Base-by-base conservation (phyloP, 2,113 vertebrate species). In the Nycticorax nycticorax region DNA sequence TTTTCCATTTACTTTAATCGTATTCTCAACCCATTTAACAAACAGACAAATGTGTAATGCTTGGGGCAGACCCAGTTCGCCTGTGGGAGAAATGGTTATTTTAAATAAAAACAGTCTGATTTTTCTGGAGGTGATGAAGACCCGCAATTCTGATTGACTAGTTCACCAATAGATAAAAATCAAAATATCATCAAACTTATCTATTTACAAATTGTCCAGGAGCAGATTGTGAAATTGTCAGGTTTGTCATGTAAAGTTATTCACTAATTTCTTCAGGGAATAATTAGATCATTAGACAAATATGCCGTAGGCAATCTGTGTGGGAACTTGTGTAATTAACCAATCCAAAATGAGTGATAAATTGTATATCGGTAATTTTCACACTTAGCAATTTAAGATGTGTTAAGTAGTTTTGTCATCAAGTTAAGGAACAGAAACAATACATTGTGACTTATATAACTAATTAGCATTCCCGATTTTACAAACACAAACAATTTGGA, bases 341-440 rank as follows among this genome's bases (percentile, higher is more conserved):
- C 94, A 97, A 96, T 96, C 93, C 96, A 97, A 96, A 96, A 97
- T 96, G 95, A 97, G 96, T 97, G 97, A 96, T 95, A 97, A 97
- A 97, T 97, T 96, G 95, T 97, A 95, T 96, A 95, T 96, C 63
- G 96, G 92, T 96, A 96, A 94, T 95, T 97, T 96, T 96, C 93
- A 94, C 96, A 96, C 89, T 96, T 97, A 82, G 96, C 96, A 96
- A 96, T 95, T 94, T 92, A 95, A 94, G 93, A 95, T 14, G 92
- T 96, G 96, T 97, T 97, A 93, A 97, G 84, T 97, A 93, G 95
- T 97, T 96, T 96, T 92, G 97, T 96, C 96, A 93, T 95, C 96
- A 72, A 96, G 89, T 92, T 93, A 94, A 87, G 85, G 96, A 96
- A 93, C 71, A 96, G 94, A 93, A 96, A 95, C 95, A 96, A 95